A percentile compares a stretch with the other conserved stretches of the same genome.
Conservation (phyloP, 92 coral and sea anemone genomes). For the Montipora capitata region DNA sequence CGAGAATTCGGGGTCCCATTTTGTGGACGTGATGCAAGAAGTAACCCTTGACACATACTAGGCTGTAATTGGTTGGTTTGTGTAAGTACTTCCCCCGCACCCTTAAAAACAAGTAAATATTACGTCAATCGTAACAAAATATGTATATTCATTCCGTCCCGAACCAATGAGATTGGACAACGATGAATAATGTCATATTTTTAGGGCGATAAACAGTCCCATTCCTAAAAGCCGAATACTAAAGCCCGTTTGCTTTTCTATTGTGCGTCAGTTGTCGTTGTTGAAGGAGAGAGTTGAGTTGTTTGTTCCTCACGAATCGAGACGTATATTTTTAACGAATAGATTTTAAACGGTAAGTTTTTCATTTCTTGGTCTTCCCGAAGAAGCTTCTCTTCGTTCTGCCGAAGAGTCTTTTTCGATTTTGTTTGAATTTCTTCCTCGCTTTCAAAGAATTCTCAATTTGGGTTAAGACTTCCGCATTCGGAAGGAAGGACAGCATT, state of each 20-base stretch:
- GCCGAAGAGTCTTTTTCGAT: not conserved
- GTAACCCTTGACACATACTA: not conserved
- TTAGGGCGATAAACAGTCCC: constrained; percentile 20
- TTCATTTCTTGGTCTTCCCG: not conserved
- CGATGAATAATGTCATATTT: not conserved
- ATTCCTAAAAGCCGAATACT: not conserved
- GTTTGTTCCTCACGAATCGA: not conserved
- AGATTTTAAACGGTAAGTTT: not conserved
- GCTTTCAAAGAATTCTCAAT: not conserved
- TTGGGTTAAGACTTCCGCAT: constrained; percentile 30
- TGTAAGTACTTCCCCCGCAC: constrained; percentile 47
- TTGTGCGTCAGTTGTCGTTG: not conserved
- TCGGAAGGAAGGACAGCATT: not conserved
- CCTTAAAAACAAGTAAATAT: constrained; percentile 14
- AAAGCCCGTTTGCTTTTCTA: not conserved
- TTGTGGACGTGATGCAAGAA: not conserved
- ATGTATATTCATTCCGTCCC: not conserved
- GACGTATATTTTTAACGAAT: not conserved
- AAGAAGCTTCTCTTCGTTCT: not conserved
- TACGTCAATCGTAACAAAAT: not conserved
- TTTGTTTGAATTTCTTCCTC: not conserved
- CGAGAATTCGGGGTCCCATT: not conserved
- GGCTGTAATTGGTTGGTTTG: constrained; percentile 10
- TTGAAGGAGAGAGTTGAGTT: not conserved
- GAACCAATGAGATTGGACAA: constrained; percentile 19